Conservation (phyloP, 2,888 invertebrate species). For the Ornithoptera alexandrae region DNA sequence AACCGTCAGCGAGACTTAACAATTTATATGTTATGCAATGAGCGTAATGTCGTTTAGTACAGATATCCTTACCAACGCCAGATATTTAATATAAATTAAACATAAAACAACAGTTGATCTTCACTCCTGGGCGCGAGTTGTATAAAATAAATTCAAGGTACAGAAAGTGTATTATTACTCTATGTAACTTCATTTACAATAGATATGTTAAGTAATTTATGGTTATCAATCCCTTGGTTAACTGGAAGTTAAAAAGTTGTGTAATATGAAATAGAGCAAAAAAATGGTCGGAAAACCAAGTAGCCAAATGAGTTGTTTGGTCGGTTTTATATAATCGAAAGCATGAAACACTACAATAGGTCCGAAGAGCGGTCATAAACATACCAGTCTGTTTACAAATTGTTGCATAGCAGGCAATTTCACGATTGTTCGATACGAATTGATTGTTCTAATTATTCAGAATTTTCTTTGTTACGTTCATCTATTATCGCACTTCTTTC, state of each 20-base stretch:
- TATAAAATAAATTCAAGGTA: no score
- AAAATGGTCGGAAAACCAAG: conserved; percentile 18
- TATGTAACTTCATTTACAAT: no score
- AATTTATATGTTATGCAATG: no score
- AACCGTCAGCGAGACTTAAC: no score
- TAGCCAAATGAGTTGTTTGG: conserved; percentile 21
- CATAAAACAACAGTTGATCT: no score
- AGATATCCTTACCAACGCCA: no score
- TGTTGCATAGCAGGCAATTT: conserved; percentile 62
- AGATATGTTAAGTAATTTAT: neutral
- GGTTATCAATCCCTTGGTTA: neutral
- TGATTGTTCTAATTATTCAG: conserved; percentile 66
- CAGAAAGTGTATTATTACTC: no score
- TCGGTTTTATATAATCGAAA: conserved; percentile 33
- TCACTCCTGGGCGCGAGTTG: no score
- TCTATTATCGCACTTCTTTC: conserved; percentile 40
- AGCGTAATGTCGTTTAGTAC: no score
- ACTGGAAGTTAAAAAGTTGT: neutral
- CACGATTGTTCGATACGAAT: conserved; percentile 52
- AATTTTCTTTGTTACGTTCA: conserved; percentile 50
- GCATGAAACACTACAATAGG: conserved; percentile 55
- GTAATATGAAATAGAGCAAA: neutral
- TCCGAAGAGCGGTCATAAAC: conserved; percentile 46
- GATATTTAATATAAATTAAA: no score
- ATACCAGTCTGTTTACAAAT: conserved; percentile 72